These are phyloP conservation scores for Aramus guarauna DNA, from an alignment of 2,113 vertebrate genomes.

Conservation along the genomic window DNA sequence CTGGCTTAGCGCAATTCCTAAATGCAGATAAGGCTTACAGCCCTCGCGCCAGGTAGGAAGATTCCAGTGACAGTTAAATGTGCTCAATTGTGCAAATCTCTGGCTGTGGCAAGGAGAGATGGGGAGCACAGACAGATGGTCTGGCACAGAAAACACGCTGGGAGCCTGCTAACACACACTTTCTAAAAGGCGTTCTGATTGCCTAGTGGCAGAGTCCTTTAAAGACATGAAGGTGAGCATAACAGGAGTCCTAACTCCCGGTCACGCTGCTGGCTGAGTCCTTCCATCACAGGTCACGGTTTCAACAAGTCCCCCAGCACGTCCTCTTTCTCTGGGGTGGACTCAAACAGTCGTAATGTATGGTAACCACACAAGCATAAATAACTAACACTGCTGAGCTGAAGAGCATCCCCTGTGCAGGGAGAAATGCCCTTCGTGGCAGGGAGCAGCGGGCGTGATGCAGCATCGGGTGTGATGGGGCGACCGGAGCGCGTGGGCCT, in stretches of 20 bases:
- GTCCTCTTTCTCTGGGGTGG: background rate
- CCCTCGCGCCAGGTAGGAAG: conserved; percentile 50
- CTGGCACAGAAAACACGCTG: background rate
- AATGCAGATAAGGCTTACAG: conserved; percentile 56
- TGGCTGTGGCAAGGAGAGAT: conserved; percentile 19
- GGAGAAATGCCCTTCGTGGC: background rate
- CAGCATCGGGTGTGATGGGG: fast-evolving
- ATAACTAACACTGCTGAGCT: fast-evolving
- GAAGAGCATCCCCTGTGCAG: fast-evolving
- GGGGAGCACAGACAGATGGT: conserved; percentile 42
- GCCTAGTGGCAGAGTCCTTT: background rate
- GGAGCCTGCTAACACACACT: background rate
- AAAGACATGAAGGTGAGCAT: background rate
- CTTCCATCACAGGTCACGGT: fast-evolving
- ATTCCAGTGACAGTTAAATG: conserved; percentile 33
- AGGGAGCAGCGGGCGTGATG: background rate
- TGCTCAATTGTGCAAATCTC: conserved; percentile 38
- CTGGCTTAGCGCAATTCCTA: conserved; percentile 39
- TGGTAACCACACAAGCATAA: background rate
- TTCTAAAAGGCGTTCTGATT: background rate
- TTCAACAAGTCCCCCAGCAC: background rate
- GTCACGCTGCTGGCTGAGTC: fast-evolving
- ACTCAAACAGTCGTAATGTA: background rate
- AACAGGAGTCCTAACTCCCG: background rate
- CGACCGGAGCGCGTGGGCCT: fast-evolving